phyloP scores from a whole-genome alignment of 2,888 invertebrate genomes.

The Saturnia japonica region DNA sequence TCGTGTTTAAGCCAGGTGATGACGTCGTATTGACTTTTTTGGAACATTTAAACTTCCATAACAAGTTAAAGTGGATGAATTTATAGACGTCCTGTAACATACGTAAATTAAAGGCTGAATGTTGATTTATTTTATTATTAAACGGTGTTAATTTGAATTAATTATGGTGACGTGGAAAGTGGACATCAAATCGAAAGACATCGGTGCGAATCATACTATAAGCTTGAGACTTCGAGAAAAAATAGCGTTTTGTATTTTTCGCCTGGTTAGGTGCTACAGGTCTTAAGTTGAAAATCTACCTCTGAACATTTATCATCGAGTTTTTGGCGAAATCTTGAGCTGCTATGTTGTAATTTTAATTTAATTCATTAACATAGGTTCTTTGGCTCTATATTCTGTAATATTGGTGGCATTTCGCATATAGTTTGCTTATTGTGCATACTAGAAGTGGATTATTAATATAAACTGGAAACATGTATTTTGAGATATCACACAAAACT shows the following conservation, averaged over 20 bases:
- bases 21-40: slow-evolving; percentile 5
- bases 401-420: too few species aligned
- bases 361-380: too few species aligned
- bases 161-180: not conserved
- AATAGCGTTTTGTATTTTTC: not conserved
- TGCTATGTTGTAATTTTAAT: too few species aligned
- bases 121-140: not conserved
- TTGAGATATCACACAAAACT: too few species aligned
- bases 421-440: too few species aligned
- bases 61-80: slow-evolving; percentile 1
- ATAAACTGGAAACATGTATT: too few species aligned
- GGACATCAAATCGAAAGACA: not conserved
- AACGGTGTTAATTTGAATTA: not conserved
- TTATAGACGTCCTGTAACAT: not conserved
- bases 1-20: not conserved
- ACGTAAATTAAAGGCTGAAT: not conserved
- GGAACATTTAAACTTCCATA: not conserved
- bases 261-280: too few species aligned
- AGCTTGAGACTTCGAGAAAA: not conserved
- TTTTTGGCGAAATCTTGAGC: too few species aligned
- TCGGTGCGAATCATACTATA: not conserved
- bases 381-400: too few species aligned
- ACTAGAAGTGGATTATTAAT: too few species aligned
- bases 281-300: too few species aligned
- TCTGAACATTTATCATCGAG: too few species aligned